A percentile compares a stretch with the other conserved stretches of the same genome.
These are phyloP conservation scores for Zaprionus vittiger DNA, from an alignment of 1,140 invertebrate species.

Conservation along the genomic window DNA sequence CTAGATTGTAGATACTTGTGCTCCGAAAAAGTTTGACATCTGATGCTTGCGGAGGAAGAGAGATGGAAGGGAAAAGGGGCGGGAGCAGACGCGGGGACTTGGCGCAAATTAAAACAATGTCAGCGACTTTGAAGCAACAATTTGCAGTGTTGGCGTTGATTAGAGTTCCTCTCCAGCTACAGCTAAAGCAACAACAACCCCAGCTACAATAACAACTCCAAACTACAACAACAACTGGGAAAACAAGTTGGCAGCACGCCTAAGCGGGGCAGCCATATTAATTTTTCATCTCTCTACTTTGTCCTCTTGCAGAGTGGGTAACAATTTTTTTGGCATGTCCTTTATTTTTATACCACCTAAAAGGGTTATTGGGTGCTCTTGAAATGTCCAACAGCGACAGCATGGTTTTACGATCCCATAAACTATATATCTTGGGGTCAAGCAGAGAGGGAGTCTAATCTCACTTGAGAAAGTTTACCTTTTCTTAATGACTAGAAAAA, in stretches of 20 bases:
- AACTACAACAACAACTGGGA: not conserved
- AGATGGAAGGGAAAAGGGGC: not conserved
- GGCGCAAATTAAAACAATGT: constrained; percentile 75
- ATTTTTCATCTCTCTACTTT: constrained; percentile 44
- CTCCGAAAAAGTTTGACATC: constrained; percentile 64
- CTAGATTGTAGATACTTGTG: constrained; percentile 45
- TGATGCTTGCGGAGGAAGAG: constrained; percentile 44
- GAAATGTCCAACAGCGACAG: not conserved
- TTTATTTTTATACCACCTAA: constrained; percentile 3
- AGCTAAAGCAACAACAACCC: not conserved
- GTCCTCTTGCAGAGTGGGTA: not conserved
- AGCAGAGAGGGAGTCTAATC: not conserved
- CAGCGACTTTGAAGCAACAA: constrained; percentile 59
- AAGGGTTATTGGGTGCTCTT: not conserved
- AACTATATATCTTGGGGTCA: not conserved
- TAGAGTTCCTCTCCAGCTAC: constrained; percentile 41
- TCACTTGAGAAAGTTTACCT: not conserved
- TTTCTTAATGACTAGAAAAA: not conserved
- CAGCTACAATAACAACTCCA: not conserved
- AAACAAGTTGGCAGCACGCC: constrained; percentile 36
- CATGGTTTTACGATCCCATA: not conserved
- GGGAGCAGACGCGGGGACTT: constrained; percentile 25
- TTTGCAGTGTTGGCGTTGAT: constrained; percentile 60
- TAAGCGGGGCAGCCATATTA: constrained; percentile 45
- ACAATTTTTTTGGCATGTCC: constrained; percentile 9